phyloP scores from a whole-genome alignment of 2,113 vertebrate species.

The Lathamus discolor region DNA sequence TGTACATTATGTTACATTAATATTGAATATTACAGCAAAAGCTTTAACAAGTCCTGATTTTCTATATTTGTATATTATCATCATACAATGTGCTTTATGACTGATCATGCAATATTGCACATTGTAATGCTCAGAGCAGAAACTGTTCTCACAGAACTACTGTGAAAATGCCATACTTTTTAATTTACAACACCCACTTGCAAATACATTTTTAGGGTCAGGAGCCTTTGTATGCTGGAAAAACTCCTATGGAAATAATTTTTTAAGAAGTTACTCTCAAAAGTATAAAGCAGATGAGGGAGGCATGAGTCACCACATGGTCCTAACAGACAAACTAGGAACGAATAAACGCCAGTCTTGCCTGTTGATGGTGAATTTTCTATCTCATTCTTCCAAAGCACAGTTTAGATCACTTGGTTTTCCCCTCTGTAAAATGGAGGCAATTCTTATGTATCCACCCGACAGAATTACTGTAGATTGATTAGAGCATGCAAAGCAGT shows the following conservation, averaged over 20 bases:
- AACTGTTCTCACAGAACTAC: background rate
- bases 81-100: background rate
- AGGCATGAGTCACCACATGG: conserved; percentile 3
- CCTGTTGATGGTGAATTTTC: background rate
- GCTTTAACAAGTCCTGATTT: background rate
- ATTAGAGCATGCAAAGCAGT: conserved; percentile 40
- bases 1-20: background rate
- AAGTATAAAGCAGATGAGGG: background rate
- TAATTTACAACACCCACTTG: conserved; percentile 17
- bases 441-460: conserved; percentile 3
- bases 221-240: background rate
- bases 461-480: conserved; percentile 6
- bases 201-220: conserved; percentile 35
- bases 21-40: background rate
- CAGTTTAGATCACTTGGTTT: background rate
- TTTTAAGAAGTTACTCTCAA: conserved; percentile 12
- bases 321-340: background rate
- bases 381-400: background rate
- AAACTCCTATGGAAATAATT: background rate
- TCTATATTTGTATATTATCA: background rate
- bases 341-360: background rate
- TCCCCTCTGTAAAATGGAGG: background rate
- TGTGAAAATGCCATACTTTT: background rate
- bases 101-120: background rate
- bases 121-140: background rate